phyloP scores from a whole-genome alignment of 2,113 vertebrate genomes.

The Cyphomyrus plagiostoma region DNA sequence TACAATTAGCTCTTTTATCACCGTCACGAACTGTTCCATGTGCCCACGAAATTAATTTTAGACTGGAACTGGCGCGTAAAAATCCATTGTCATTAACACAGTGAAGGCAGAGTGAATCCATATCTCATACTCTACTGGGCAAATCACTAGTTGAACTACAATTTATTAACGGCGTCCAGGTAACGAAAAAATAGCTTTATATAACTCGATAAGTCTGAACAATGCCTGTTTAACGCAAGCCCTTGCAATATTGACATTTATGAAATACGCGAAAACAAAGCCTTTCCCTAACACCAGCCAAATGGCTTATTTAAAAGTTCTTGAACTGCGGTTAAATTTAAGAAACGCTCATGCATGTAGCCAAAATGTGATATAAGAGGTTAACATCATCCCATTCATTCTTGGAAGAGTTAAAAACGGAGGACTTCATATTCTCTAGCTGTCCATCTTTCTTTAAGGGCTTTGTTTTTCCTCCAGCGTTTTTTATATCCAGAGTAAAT shows the following conservation, averaged over 20 bases:
- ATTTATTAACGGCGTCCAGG: neutral
- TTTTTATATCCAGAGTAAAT: constrained; percentile 15
- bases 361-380: neutral
- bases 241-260: neutral
- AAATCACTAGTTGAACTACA: neutral
- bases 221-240: neutral
- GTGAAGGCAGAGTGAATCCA: neutral
- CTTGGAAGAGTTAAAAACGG: constrained; percentile 5
- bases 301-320: constrained; percentile 14
- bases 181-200: neutral
- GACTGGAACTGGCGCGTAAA: neutral
- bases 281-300: neutral
- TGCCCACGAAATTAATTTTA: neutral
- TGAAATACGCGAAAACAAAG: neutral
- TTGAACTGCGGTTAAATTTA: constrained; percentile 7
- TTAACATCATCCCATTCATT: constrained; percentile 18
- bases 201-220: neutral
- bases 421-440: neutral
- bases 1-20: neutral
- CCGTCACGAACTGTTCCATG: neutral
- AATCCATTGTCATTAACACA: neutral
- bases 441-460: neutral
- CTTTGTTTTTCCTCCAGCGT: neutral
- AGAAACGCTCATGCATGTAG: neutral
- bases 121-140: neutral